Evolutionary conservation across 1,140 invertebrate genomes (phyloP).

Genomic region (Delia radicum): DNA sequence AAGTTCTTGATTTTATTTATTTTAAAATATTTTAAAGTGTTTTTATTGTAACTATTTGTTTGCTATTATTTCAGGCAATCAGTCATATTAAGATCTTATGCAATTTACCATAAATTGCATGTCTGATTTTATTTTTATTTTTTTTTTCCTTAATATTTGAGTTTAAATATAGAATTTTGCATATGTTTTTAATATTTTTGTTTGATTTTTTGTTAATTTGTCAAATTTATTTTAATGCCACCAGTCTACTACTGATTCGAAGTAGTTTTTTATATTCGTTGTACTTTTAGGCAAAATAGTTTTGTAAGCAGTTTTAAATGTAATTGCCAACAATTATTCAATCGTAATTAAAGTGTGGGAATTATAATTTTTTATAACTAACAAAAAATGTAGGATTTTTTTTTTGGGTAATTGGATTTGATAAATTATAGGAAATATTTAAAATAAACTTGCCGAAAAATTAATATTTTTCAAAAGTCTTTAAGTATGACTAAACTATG

Average conservation of each 20-base stretch:
- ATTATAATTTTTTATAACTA: background rate
- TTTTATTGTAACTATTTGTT: background rate
- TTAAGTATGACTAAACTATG: conserved; percentile 2
- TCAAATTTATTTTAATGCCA: conserved; percentile 17
- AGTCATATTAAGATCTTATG: conserved; percentile 9
- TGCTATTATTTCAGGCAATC: conserved; percentile 9
- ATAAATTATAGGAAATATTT: conserved; percentile 23
- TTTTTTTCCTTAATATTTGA: background rate
- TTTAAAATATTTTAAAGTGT: background rate
- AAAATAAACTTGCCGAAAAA: background rate
- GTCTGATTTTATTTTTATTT: background rate
- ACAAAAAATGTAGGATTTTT: background rate
- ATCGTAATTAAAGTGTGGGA: conserved; percentile 22
- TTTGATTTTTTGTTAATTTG: conserved; percentile 10
- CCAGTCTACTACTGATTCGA: conserved; percentile 6
- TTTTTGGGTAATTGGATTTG: conserved; percentile 16
- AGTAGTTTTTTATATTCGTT: background rate
- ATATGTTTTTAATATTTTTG: background rate
- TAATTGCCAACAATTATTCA: conserved; percentile 19
- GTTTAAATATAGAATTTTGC: background rate
- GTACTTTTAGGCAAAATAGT: background rate
- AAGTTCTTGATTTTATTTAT: background rate
- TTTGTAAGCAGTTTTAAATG: conserved; percentile 17
- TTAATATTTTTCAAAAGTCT: background rate
- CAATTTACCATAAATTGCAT: conserved; percentile 10